Percentiles rank a stretch among this genome's conserved stretches.
phyloP scores from a whole-genome alignment of 2,888 invertebrate species.

The Trissonchulus latispiculum region DNA sequence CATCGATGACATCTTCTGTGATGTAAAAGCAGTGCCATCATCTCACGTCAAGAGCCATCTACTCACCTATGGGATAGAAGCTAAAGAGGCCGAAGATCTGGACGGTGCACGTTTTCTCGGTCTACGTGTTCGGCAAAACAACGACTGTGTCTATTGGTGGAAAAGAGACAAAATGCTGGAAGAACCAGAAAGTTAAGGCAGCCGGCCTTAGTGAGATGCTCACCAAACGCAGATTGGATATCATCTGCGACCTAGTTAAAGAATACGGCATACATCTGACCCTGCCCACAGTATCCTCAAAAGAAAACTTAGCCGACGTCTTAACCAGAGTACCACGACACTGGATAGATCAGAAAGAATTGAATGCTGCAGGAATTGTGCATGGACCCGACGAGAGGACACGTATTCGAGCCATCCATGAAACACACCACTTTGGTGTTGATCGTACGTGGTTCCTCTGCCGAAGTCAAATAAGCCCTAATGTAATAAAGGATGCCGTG shows the following conservation, averaged over 20 bases:
- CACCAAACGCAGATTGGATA: background rate
- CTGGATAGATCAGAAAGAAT: too few species aligned
- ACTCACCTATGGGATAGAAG: too few species aligned
- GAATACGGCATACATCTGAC: background rate
- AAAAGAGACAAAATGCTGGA: background rate
- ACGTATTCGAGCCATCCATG: too few species aligned
- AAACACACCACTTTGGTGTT: too few species aligned
- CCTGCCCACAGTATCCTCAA: background rate
- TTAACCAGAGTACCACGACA: background rate
- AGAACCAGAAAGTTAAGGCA: background rate
- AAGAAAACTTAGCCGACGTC: background rate
- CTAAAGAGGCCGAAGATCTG: background rate
- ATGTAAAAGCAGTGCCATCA: background rate
- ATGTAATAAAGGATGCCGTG: too few species aligned
- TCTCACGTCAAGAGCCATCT: too few species aligned
- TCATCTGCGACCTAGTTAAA: background rate
- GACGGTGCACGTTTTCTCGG: background rate
- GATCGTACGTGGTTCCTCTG: too few species aligned
- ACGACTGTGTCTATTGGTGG: background rate
- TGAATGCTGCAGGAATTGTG: too few species aligned
- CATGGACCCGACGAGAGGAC: too few species aligned
- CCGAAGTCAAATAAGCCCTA: too few species aligned
- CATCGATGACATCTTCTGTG: background rate
- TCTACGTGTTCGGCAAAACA: too few species aligned
- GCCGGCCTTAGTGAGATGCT: background rate